Evolutionary conservation across 2,888 invertebrate genomes (phyloP).

Genomic region (Ferdinandea cuprea): DNA sequence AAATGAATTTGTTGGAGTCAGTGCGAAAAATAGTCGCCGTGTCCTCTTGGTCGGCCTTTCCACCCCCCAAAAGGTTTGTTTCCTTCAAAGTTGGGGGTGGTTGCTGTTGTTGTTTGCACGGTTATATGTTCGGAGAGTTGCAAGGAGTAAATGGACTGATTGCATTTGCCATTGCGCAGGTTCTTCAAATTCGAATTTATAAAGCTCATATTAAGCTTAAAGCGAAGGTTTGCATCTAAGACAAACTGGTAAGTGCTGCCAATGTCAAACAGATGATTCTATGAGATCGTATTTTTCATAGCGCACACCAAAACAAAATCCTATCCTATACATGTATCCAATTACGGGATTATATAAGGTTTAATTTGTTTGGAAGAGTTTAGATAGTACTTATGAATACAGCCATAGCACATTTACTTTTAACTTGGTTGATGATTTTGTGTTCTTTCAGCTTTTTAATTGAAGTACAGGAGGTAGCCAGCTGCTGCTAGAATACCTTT

Average conservation of each 20-base stretch:
- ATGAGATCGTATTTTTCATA: no score
- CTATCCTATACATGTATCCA: no score
- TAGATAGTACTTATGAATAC: no score
- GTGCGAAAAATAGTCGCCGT: conserved; percentile 46
- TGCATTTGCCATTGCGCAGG: conserved; percentile 3
- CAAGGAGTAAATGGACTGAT: conserved; percentile 3
- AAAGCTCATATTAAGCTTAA: neutral
- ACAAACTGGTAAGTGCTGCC: conserved; percentile 23
- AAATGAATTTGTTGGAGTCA: conserved; percentile 40
- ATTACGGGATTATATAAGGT: no score
- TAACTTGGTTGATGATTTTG: no score
- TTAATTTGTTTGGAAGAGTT: no score
- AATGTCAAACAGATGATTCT: no score
- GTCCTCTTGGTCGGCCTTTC: conserved; percentile 59
- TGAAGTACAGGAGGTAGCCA: no score
- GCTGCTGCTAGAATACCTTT: no score
- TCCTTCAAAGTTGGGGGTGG: conserved; percentile 26
- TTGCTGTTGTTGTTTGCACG: conserved; percentile 32
- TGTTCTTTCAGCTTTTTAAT: no score
- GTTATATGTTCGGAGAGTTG: neutral
- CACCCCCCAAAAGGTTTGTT: conserved; percentile 48
- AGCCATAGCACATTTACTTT: no score
- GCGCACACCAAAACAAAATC: no score
- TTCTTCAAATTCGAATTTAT: neutral
- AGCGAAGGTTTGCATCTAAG: conserved; percentile 35